phyloP scores from a whole-genome alignment of 2,113 vertebrate genomes.

The Pithys albifrons region DNA sequence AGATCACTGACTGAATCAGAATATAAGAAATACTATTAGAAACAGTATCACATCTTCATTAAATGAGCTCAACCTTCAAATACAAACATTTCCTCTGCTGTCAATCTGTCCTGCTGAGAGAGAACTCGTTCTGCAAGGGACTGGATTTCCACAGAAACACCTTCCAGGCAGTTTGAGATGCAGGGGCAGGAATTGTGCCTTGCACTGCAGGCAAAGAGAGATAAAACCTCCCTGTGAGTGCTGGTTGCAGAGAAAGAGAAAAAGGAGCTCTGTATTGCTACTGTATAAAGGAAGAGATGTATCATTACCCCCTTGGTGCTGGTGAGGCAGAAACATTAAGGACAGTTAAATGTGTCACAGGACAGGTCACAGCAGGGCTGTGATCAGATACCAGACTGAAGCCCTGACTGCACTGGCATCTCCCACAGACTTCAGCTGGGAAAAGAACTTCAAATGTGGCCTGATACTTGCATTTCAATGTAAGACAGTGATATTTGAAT shows the following conservation, averaged over 20 bases:
- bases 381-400: background rate
- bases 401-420: background rate
- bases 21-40: background rate
- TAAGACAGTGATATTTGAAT: background rate
- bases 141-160: background rate
- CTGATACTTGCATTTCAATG: background rate
- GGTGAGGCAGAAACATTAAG: background rate
- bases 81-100: background rate
- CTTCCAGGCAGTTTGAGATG: background rate
- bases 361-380: background rate
- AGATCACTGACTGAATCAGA: background rate
- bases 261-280: background rate
- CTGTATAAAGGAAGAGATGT: background rate
- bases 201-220: background rate
- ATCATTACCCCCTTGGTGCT: fast-evolving
- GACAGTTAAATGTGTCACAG: background rate
- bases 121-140: fast-evolving
- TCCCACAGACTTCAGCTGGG: background rate
- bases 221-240: fast-evolving
- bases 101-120: background rate
- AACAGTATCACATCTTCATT: background rate
- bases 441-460: background rate
- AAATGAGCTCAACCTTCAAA: background rate
- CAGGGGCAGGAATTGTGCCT: background rate
- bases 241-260: background rate